Conservation (phyloP, 2,888 invertebrate species). For the Latrodectus elegans region DNA sequence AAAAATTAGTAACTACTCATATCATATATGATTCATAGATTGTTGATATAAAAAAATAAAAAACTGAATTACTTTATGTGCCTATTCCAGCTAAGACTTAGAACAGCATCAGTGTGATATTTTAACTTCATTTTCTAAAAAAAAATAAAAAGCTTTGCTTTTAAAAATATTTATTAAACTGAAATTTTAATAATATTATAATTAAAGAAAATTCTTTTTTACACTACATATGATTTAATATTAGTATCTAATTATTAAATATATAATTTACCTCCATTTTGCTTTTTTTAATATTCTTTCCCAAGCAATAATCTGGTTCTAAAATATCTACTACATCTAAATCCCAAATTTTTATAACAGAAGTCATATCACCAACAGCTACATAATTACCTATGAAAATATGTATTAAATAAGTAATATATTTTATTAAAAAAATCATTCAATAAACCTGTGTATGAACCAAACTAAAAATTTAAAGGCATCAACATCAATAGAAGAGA, state of each 20-base stretch:
- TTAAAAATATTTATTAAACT: too few species aligned
- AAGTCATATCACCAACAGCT: conserved; percentile 94
- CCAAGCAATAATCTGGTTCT: conserved; percentile 89
- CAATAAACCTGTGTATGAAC: too few species aligned
- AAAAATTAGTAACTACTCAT: not conserved
- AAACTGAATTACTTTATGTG: conserved; percentile 79
- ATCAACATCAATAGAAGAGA: too few species aligned
- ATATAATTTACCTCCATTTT: conserved; percentile 78
- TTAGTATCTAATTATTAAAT: not conserved
- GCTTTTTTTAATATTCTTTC: conserved; percentile 81
- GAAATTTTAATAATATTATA: too few species aligned
- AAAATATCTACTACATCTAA: conserved; percentile 92
- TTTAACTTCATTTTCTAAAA: conserved; percentile 74
- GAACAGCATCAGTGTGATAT: conserved; percentile 90
- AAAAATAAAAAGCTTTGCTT: not conserved
- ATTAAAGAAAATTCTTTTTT: not conserved
- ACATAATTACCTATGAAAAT: conserved; percentile 84
- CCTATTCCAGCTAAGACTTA: conserved; percentile 93
- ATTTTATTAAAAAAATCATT: too few species aligned
- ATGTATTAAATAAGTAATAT: too few species aligned
- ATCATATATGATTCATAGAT: too few species aligned
- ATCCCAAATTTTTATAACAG: conserved; percentile 97
- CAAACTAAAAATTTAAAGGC: too few species aligned
- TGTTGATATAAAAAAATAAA: too few species aligned
- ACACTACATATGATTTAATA: not conserved